Base-by-base conservation (phyloP, 1,140 invertebrate genomes). In the Aphis craccivora region DNA sequence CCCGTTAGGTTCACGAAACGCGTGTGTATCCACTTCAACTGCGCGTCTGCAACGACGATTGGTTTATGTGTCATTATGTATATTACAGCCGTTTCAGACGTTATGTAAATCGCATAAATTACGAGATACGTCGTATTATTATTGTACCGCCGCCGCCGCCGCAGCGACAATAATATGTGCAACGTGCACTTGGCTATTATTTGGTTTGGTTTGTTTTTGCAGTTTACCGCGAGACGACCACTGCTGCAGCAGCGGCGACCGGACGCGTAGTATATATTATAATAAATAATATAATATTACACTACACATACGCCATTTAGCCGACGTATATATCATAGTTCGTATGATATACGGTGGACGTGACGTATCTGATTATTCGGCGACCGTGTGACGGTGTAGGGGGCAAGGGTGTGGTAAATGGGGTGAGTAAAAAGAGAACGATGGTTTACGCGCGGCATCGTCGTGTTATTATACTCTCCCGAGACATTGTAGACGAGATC, bases 1-100 rank as follows among this genome's bases (percentile, higher is more conserved):
- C 53, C 88, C 88, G 88, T 90, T 90, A 90, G 35, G n/a, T 90
- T 90, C n/a, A 89, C 51, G 88, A 55, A 51, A 88, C 43, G 86
- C 86, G 30, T 25, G 43, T 14, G 40, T 45, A 45, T 87, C 84
- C 40, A n/a, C 84, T 11, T 43, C 60, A 5, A 35, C 60, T n/a
- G 60, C 60, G 60, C 60, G 60, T 76, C 60, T 18, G 30, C 60
- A n/a, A 30, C 22, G 30, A n/a, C 30, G 60, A 67, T 67, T 76
- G 60, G 60, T 76, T 76, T n/a, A 76, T n/a, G 30, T 76, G 60
- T 76, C 60, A 76, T 76, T 67, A 67, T 30, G n/a, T n/a, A 11
- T 30, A n/a, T 18, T 76, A 35, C 18, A n/a, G 60, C 18, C 60
- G 60, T 76, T n/a, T 20, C 30, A 76, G 60, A 76, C 60, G n/a